These are phyloP conservation scores for Brachionus calyciflorus DNA, from an alignment of 1,140 invertebrate genomes.

Conservation along the genomic window DNA sequence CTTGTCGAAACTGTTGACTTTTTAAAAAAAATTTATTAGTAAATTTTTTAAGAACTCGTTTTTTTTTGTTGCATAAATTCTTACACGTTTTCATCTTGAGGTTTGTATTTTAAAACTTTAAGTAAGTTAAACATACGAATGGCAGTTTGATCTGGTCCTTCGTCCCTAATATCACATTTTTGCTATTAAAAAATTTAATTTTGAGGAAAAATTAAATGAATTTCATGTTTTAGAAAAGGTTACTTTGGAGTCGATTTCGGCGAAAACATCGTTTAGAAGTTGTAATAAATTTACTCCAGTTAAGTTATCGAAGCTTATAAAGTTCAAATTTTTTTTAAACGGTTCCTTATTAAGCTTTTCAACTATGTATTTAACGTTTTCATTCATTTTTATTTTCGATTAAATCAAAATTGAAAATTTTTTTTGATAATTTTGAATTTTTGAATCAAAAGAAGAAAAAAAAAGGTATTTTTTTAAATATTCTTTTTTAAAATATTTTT, in stretches of 20 bases:
- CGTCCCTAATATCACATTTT: conserved; percentile 67
- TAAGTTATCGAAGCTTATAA: conserved; percentile 80
- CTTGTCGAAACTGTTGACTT: conserved; percentile 66
- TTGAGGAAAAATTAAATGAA: background rate
- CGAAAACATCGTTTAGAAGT: conserved; percentile 69
- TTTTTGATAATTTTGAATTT: too few relatives aligned
- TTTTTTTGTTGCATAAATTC: background rate
- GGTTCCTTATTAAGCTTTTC: conserved; percentile 71
- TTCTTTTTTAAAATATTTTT: too few relatives aligned
- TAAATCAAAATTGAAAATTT: background rate
- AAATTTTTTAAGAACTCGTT: conserved; percentile 18
- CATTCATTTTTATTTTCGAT: conserved; percentile 63
- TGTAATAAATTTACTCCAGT: conserved; percentile 72
- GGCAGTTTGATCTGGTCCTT: conserved; percentile 66
- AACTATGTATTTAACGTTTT: conserved; percentile 76
- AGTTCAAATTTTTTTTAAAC: conserved; percentile 73
- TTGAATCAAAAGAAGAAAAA: too few relatives aligned
- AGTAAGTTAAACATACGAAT: conserved; percentile 66
- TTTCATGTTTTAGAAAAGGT: background rate
- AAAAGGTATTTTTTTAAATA: too few relatives aligned
- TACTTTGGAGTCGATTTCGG: conserved; percentile 67
- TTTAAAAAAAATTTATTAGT: conserved; percentile 45
- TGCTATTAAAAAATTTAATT: conserved; percentile 51
- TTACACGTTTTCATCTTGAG: conserved; percentile 61
- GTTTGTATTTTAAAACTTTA: conserved; percentile 70